These are phyloP conservation scores for Portevinia maculata DNA, from an alignment of 2,888 invertebrate genomes.

Conservation along the genomic window DNA sequence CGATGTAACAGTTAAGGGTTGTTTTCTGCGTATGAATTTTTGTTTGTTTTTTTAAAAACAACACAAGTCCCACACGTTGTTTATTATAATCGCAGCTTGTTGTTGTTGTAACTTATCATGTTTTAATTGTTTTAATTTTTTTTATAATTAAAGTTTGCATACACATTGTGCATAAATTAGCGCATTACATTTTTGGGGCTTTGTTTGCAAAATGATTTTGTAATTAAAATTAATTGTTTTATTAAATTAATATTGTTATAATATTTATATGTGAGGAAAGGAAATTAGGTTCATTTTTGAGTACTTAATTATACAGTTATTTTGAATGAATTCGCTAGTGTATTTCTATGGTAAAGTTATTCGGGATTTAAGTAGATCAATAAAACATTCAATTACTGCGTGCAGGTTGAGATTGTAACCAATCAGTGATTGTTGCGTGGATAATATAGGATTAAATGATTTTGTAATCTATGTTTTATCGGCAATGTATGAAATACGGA, in stretches of 20 bases:
- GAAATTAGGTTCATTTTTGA: neutral
- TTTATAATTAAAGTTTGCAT: slow-evolving; percentile 5
- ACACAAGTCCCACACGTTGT: slow-evolving; percentile 40
- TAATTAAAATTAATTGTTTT: slow-evolving; percentile 33
- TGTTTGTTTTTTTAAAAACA: slow-evolving; percentile 46
- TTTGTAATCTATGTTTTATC: too few species aligned
- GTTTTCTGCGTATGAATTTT: slow-evolving; percentile 15
- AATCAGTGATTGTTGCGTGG: too few species aligned
- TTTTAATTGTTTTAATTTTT: slow-evolving; percentile 25
- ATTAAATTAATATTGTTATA: slow-evolving; percentile 30
- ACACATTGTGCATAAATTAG: slow-evolving; percentile 22
- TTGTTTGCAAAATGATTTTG: slow-evolving; percentile 24
- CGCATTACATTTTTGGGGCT: neutral
- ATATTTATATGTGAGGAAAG: slow-evolving; percentile 1
- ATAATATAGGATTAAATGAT: too few species aligned
- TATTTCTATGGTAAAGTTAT: neutral
- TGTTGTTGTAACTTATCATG: slow-evolving; percentile 38
- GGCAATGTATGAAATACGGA: too few species aligned
- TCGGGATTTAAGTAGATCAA: neutral
- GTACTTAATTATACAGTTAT: slow-evolving; percentile 2
- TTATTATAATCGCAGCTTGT: slow-evolving; percentile 50
- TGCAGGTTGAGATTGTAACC: too few species aligned
- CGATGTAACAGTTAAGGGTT: neutral
- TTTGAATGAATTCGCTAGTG: neutral
- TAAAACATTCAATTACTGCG: too few species aligned